Conservation (phyloP, 53 echinoderm and acorn worm genomes). For the Actinopyga echinites region DNA sequence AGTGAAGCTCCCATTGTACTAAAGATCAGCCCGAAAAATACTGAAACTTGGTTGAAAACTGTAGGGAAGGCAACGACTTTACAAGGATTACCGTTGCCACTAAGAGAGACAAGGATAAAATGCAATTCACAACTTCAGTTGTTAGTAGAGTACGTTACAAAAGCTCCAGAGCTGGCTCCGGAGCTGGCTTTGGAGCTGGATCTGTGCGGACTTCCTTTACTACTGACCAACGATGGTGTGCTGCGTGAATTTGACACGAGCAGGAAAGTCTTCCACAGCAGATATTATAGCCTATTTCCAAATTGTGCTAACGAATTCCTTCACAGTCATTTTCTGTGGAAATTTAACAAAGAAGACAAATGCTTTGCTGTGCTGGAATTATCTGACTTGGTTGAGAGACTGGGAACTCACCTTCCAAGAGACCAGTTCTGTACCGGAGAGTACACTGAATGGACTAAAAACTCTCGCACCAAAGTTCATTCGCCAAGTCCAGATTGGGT, state of each 20-base stretch:
- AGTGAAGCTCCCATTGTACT: background rate
- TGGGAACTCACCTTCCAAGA: background rate
- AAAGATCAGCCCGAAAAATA: background rate
- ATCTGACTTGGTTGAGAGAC: background rate
- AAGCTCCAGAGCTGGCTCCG: background rate
- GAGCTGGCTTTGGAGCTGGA: background rate
- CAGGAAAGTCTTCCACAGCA: conserved; percentile 4
- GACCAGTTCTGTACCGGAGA: background rate
- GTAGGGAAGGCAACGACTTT: background rate
- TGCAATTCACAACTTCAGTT: background rate
- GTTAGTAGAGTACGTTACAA: background rate
- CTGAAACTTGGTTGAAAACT: background rate
- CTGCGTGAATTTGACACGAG: background rate
- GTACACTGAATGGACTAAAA: background rate
- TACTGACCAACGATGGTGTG: background rate
- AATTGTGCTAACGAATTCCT: background rate
- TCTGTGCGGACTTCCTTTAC: background rate
- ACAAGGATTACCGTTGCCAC: background rate
- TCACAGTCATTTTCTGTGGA: background rate
- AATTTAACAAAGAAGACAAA: background rate
- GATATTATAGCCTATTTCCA: background rate
- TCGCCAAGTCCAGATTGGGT: background rate
- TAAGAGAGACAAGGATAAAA: background rate
- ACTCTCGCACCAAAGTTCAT: background rate
- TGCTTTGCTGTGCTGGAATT: background rate